phyloP scores from a whole-genome alignment of 1,140 invertebrate genomes.

The Daktulosphaira vitifoliae region DNA sequence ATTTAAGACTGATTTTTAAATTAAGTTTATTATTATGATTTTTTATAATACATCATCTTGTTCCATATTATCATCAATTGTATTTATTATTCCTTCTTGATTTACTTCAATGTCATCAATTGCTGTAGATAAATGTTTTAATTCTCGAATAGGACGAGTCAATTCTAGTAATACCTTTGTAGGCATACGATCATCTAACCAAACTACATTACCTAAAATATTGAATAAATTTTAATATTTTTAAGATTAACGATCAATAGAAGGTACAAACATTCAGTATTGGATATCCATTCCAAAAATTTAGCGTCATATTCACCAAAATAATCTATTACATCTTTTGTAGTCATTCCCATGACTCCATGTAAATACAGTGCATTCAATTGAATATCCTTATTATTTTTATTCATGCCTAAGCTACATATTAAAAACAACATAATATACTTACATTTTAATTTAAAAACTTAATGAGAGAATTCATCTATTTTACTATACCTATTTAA shows the following conservation, averaged over 20 bases:
- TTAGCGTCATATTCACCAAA: constrained; percentile 23
- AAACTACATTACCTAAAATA: constrained; percentile 16
- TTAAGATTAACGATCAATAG: background rate
- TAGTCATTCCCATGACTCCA: constrained; percentile 16
- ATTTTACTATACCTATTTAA: constrained; percentile 1
- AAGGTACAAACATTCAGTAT: constrained; percentile 11
- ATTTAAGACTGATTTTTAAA: too few species aligned
- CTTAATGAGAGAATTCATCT: background rate
- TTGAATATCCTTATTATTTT: constrained; percentile 29
- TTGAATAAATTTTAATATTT: background rate
- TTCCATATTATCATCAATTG: constrained; percentile 20
- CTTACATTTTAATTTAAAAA: background rate
- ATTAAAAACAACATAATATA: too few species aligned
- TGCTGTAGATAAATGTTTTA: constrained; percentile 8
- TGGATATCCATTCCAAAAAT: constrained; percentile 31
- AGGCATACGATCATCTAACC: constrained; percentile 19
- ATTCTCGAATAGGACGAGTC: constrained; percentile 17
- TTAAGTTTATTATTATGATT: too few species aligned
- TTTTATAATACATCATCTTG: constrained; percentile 9
- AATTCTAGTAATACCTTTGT: constrained; percentile 16
- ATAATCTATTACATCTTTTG: constrained; percentile 14
- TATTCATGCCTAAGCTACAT: constrained; percentile 18
- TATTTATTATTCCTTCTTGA: background rate
- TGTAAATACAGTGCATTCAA: constrained; percentile 25
- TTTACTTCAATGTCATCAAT: background rate